A percentile compares a stretch with the other conserved stretches of the same genome.
Conservation (phyloP, 2,888 invertebrate genomes). For the Epinotia nisella region DNA sequence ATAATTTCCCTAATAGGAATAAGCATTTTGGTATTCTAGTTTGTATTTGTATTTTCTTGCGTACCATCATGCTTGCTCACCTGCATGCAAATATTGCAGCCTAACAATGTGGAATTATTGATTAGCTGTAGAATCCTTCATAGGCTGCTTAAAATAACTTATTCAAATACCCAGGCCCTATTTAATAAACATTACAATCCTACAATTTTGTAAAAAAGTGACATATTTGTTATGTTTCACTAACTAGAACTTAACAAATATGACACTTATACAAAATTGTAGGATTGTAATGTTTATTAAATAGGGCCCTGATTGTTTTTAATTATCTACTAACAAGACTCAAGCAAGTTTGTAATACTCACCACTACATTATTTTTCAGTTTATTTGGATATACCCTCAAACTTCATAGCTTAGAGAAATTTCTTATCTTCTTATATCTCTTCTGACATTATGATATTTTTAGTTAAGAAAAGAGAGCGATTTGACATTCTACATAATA, state of each 20-base stretch:
- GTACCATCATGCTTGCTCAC: neutral
- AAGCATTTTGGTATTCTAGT: constrained; percentile 16
- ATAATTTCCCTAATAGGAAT: constrained; percentile 12
- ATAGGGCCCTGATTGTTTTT: constrained; percentile 10
- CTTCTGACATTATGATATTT: neutral
- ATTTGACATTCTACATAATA: neutral
- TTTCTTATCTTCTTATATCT: neutral
- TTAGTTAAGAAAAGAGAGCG: neutral
- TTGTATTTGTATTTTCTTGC: constrained; percentile 6
- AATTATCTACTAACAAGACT: neutral
- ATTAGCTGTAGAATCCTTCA: constrained; percentile 17
- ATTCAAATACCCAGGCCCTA: too few species aligned
- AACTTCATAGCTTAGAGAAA: neutral
- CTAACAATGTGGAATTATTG: constrained; percentile 29
- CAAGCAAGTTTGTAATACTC: neutral
- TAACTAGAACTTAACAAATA: too few species aligned
- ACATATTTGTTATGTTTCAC: too few species aligned
- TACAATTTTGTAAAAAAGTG: too few species aligned
- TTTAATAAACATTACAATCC: too few species aligned
- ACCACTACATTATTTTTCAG: neutral
- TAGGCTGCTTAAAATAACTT: constrained; percentile 1
- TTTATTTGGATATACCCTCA: constrained; percentile 7
- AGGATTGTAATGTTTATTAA: too few species aligned
- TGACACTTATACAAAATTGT: too few species aligned
- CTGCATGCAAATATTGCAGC: constrained; percentile 12